Evolutionary conservation across 2,113 vertebrate genomes (phyloP), one percentile per base, ranked within the genome.

Genomic region (Nettapus auritus): DNA sequence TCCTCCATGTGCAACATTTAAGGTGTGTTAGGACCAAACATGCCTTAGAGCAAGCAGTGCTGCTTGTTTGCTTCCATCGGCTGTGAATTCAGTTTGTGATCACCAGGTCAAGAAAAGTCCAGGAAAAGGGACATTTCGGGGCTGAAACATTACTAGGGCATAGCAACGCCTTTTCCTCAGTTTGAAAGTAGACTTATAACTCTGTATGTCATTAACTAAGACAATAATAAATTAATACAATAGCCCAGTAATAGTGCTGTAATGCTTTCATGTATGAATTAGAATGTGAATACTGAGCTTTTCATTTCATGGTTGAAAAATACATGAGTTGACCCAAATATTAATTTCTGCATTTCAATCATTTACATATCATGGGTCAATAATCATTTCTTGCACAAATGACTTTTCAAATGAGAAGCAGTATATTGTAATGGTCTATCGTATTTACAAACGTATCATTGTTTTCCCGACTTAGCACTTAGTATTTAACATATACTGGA

Each of bases 271-370:
- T 96, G 97, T 98, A 98, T 93, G 95, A 97, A 97, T 96, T 96
- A 80, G 96, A 97, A 97, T 97, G 96, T 97, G 97, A 97, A 96
- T 92, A 95, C 85, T 95, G 92, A 98, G 96, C 94, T 97, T 98
- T 98, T 97, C 97, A 98, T 98, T 98, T 98, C 97, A 98, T 98
- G 98, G 96, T 98, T 98, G 98, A 97, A 98, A 98, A 98, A 97
- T 97, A 98, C 82, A 94, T 93, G 97, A 97, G 97, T 97, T 98
- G 98, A 98, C 98, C 98, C 97, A 98, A 98, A 97, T 98, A 98
- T 98, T 98, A 98, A 98, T 98, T 98, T 97, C 95, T 97, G 94
- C 96, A 93, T 97, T 98, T 96, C 94, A 71, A 11, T 98, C 96
- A 97, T 98, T 98, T 98, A 97, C 97, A 97, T 98, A 98, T 97